Conservation (phyloP, 2,888 invertebrate genomes). For the Pandemis corylana region DNA sequence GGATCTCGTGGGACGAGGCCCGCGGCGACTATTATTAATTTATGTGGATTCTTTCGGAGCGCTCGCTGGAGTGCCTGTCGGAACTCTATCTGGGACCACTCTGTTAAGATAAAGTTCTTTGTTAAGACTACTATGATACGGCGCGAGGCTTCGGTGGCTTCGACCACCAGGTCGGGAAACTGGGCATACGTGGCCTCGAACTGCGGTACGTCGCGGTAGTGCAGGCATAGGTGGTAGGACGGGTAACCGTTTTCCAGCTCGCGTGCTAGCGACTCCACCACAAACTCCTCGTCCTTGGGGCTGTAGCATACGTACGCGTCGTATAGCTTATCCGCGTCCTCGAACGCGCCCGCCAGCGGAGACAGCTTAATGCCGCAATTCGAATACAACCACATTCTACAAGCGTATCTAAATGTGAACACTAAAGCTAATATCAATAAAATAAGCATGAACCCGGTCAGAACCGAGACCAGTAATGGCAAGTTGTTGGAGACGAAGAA, state of each 20-base stretch:
- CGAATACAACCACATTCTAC: conserved; percentile 95
- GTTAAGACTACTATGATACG: conserved; percentile 95
- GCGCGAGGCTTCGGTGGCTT: conserved; percentile 94
- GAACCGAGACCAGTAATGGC: conserved; percentile 91
- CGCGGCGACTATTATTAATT: conserved; percentile 93
- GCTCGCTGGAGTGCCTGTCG: conserved; percentile 96
- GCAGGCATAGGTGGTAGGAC: conserved; percentile 93
- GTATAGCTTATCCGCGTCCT: conserved; percentile 94
- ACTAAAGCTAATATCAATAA: conserved; percentile 91
- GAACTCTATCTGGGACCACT: conserved; percentile 96
- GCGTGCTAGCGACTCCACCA: conserved; percentile 92
- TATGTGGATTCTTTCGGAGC: conserved; percentile 92
- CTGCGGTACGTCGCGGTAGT: conserved; percentile 93
- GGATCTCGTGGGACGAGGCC: conserved; percentile 93
- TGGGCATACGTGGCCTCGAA: conserved; percentile 89
- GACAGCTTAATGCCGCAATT: conserved; percentile 94
- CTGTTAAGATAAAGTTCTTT: conserved; percentile 94
- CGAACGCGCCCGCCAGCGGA: conserved; percentile 88
- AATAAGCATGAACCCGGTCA: conserved; percentile 91
- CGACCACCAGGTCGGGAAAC: conserved; percentile 90
- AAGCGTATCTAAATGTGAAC: conserved; percentile 94
- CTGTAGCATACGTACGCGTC: conserved; percentile 98
- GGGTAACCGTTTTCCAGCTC: conserved; percentile 93
- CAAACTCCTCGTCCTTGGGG: conserved; percentile 96
- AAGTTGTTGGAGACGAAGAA: conserved; percentile 93